phyloP scores from a whole-genome alignment of 2,888 invertebrate genomes.

The Scelioninae gen. 1 region DNA sequence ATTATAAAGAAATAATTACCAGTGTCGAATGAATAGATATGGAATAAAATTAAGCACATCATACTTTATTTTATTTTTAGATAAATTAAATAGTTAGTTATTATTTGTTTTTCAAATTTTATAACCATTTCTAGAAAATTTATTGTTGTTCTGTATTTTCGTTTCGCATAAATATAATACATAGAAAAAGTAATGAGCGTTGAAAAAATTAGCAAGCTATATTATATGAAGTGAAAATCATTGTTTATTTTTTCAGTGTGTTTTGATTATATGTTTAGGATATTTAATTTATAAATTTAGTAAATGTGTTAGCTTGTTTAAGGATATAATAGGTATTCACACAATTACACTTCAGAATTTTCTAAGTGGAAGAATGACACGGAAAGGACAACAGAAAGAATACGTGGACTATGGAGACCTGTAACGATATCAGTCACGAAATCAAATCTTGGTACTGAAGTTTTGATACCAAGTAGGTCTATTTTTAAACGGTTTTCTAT shows the following conservation, averaged over 20 bases:
- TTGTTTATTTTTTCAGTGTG: too few relatives aligned
- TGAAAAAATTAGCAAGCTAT: too few relatives aligned
- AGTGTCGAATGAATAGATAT: neutral
- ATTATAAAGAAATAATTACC: conserved; percentile 27
- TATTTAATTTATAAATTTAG: neutral
- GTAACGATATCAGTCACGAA: conserved; percentile 82
- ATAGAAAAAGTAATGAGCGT: too few relatives aligned
- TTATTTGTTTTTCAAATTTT: too few relatives aligned
- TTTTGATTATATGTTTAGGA: too few relatives aligned
- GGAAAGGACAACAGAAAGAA: conserved; percentile 66
- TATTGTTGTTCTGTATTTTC: too few relatives aligned
- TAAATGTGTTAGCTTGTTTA: neutral
- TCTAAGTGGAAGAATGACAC: conserved; percentile 46
- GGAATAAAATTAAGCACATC: too few relatives aligned
- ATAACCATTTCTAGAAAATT: too few relatives aligned
- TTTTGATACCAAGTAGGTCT: conserved; percentile 76
- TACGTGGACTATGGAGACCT: conserved; percentile 70
- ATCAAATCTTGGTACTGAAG: conserved; percentile 71
- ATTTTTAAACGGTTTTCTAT: conserved; percentile 83
- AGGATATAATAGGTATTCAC: neutral
- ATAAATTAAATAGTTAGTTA: too few relatives aligned
- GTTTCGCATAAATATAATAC: too few relatives aligned
- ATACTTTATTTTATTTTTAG: too few relatives aligned
- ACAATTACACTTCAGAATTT: conserved; percentile 36
- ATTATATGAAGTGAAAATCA: too few relatives aligned